Base-by-base conservation (phyloP, 2,888 invertebrate species). In the Erebia aethiops region DNA sequence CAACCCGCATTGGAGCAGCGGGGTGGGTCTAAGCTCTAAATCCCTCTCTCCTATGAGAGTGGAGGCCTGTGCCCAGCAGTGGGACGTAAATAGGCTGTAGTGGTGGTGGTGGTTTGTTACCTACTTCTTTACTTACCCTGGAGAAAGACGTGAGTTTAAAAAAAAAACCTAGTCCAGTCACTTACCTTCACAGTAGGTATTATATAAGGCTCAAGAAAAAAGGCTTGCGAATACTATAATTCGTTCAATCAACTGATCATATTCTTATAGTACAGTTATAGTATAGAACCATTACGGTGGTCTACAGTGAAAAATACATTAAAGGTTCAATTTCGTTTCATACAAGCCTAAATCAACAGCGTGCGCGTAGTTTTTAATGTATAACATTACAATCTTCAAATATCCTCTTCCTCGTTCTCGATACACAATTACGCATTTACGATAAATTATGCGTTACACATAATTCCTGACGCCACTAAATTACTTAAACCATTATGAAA, bases 391-490 rank as follows among this genome's bases (percentile, higher is more conserved):
- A 77, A 77, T 78, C 78, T 76, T 79, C 80, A 80, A 82, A 82
- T 84, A 86, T 85, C 82, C 80, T 84, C 83, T 82, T 81, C 81
- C 81, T 79, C 78, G 77, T 79, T 74, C 81, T 80, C 81, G 81
- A 88, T 87, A 84, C 81, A 82, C 86, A 91, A 89, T 90, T 91
- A 89, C 84, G 86, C 86, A 85, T 87, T 89, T 89, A 87, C 83
- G 84, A 88, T 89, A 89, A 91, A 89, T 89, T 86, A 88, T 86
- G 87, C 84, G 85, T 87, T 87, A 86, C 84, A 81, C 79, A 74
- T 77, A 74, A 78, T 78, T 69, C 61, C 51, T 8, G 13, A 11
- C n/a, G 62, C n/a, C 62, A 57, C 63, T 72, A 77, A 83, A 81
- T 57, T 74, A 46, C 72, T 11, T 76, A 82, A 11, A 2, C 16